Evolutionary conservation across 92 coral and sea anemone genomes (phyloP), one percentile per base, ranked within the genome.

Genomic region (Zoanthus solanderi): DNA sequence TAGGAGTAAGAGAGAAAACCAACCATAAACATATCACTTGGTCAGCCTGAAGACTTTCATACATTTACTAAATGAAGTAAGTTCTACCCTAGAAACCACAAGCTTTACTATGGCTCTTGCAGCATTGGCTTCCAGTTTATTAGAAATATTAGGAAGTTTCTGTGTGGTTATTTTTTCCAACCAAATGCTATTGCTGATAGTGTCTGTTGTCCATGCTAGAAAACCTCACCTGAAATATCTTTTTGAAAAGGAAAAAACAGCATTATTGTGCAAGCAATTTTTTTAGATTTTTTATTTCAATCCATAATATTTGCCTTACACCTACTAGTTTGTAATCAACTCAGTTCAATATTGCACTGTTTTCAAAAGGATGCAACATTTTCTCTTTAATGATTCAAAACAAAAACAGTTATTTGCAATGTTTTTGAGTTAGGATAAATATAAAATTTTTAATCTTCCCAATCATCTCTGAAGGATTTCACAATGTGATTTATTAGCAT

Each of bases 81-180:
- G 76, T 83, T 93, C 87, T 81, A 87, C 93, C 96, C 93, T 72
- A 86, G 6, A 65, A 89, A 93, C 98, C 98, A 95, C 98, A 95
- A 71, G 88, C 84, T 69, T 31, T 78, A 87, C 72, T 63, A 63
- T 50, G 60, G 71, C 56, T 76, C 52, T 71, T 77, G 72, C 71
- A 32, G 75, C 58, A 91, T 83, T 77, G 87, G 89, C 75, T 71
- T 68, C 74, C 13, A 67, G 54, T 80, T 77, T 88, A 88, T 88
- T 88, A 34, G 28, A 47, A 81, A 47, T 66, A 66, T 81, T 13
- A 66, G 63, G 46, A 46, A 81, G 60, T 67, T 81, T 66, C 75
- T 52, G 66, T 37, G 61, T 44, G 85, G 75, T 81, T 66, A 37
- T 42, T 37, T 28, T 18, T 14, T 46, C 15, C 44, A 66, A 81